phyloP scores from a whole-genome alignment of 2,888 invertebrate species.

The Habroteleia sp. region DNA sequence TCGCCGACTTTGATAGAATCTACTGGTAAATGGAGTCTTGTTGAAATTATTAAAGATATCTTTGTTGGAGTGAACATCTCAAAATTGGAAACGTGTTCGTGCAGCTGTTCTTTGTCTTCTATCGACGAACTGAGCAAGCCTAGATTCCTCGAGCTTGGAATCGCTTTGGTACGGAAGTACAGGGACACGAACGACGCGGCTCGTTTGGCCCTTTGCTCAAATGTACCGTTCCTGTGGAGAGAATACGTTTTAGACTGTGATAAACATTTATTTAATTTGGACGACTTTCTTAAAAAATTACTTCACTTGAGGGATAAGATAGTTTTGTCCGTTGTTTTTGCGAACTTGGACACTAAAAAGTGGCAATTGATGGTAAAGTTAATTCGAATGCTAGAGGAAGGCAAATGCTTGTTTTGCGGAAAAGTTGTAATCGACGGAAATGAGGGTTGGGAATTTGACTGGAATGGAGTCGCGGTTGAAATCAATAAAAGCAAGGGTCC shows the following conservation, averaged over 20 bases:
- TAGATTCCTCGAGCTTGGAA: slow-evolving; percentile 83
- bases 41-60: slow-evolving; percentile 80
- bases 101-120: slow-evolving; percentile 84
- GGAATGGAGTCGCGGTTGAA: slow-evolving; percentile 84
- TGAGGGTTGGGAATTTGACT: slow-evolving; percentile 81
- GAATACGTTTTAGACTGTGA: slow-evolving; percentile 82
- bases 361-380: slow-evolving; percentile 84
- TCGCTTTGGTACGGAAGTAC: slow-evolving; percentile 83
- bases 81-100: slow-evolving; percentile 80
- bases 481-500: slow-evolving; percentile 85
- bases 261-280: slow-evolving; percentile 75
- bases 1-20: slow-evolving; percentile 65
- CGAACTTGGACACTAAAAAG: slow-evolving; percentile 83
- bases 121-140: slow-evolving; percentile 79
- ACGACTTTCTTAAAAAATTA: slow-evolving; percentile 71
- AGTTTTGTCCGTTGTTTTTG: slow-evolving; percentile 83
- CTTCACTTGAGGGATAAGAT: slow-evolving; percentile 84
- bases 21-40: slow-evolving; percentile 65
- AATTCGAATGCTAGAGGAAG: slow-evolving; percentile 83
- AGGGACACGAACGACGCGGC: slow-evolving; percentile 67
- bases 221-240: slow-evolving; percentile 85
- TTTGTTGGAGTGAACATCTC: slow-evolving; percentile 83
- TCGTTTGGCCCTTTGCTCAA: slow-evolving; percentile 80
- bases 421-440: slow-evolving; percentile 75
- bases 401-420: slow-evolving; percentile 85